Evolutionary conservation across 2,113 vertebrate species (phyloP), one percentile per base, ranked within the genome.

Genomic region (Hippoglossus stenolepis): DNA sequence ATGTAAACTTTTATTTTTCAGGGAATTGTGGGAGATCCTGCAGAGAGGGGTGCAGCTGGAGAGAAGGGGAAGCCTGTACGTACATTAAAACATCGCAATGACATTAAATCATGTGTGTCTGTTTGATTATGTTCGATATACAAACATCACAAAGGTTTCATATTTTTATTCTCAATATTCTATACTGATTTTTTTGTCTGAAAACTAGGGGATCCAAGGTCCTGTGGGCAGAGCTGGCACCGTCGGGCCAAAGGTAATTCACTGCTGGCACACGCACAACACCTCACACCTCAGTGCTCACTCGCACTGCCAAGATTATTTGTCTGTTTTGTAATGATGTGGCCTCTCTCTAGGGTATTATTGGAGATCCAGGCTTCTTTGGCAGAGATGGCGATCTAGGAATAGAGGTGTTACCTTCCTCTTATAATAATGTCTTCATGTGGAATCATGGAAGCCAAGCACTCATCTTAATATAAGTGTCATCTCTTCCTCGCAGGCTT

Each of bases 21-120:
- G 95, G 95, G 94, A 14, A 88, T 94, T 84, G 77, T 95, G 20
- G 95, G 95, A 83, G 94, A 96, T 92, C 90, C 94, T 67, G 95
- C 95, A 68, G 93, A 94, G 56, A 90, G 73, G 23, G 95, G 95
- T 74, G 0, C 70, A 65, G 0, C 90, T 53, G 95, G 94, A 85
- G 77, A 87, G 61, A 96, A 95, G 83, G 95, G 95, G 67, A 83
- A 79, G 31, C 94, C 94, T 49, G 95, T 96, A 94, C 43, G 91
- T 93, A 80, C 82, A 58, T 38, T 61, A n/a, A 31, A 38, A 38
- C 11, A 31, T 35, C 5, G 45, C 35, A 38, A 11, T 28, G 4
- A 45, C 2, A 7, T 7, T 3, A 47, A 15, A 40, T 21, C 0
- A 8, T 28, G 0, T 38, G n/a, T 63, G 35, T 38, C 1, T 66